Percentiles rank a stretch among this genome's conserved stretches.
These are phyloP conservation scores for Neuroscelio doddi DNA, from an alignment of 2,888 invertebrate species.

Conservation along the genomic window DNA sequence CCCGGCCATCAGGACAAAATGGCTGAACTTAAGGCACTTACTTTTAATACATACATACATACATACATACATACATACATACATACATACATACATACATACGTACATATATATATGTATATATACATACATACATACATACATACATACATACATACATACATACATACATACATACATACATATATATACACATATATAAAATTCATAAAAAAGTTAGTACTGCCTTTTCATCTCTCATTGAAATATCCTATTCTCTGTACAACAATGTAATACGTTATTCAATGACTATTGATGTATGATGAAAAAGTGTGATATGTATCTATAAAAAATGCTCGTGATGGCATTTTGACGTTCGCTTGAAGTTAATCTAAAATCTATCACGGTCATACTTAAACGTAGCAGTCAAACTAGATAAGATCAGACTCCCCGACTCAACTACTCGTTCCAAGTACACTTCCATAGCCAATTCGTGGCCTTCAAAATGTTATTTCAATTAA, in stretches of 20 bases:
- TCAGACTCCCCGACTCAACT: constrained; percentile 1
- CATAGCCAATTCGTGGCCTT: constrained; percentile 9
- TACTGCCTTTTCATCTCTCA: constrained; percentile 9
- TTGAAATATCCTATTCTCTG: constrained; percentile 26
- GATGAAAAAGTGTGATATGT: too few species aligned
- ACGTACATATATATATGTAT: constrained; percentile 5
- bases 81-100: neutral
- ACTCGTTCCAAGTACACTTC: constrained; percentile 8
- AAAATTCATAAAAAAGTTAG: constrained; percentile 6
- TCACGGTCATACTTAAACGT: constrained; percentile 5
- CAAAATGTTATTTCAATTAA: constrained; percentile 2
- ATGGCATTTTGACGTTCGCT: constrained; percentile 20
- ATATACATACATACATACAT: constrained; percentile 6
- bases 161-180: constrained; percentile 5
- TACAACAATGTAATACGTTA: constrained; percentile 23
- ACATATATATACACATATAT: constrained; percentile 7
- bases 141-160: constrained; percentile 6
- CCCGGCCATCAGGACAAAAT: neutral
- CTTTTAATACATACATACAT: neutral
- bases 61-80: constrained; percentile 4
- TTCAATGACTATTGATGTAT: neutral
- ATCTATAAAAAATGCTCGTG: too few species aligned
- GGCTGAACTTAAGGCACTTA: neutral
- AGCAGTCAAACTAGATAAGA: constrained; percentile 34
- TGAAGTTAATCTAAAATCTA: constrained; percentile 19